These are phyloP conservation scores for Zelostemma sp. DNA, from an alignment of 1,140 invertebrate species.

Conservation along the genomic window DNA sequence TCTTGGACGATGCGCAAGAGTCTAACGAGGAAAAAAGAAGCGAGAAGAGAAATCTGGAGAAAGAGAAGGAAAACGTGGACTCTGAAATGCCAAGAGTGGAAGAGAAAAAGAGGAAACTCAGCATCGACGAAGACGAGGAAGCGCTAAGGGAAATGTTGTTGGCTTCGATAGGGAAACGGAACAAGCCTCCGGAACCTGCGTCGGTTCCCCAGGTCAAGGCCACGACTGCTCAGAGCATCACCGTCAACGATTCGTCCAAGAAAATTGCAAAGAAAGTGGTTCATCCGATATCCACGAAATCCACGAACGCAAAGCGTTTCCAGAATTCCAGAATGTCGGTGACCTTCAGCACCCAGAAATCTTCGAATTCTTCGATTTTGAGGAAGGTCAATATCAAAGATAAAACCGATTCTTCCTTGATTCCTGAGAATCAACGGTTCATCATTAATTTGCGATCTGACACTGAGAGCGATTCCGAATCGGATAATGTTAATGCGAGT, in stretches of 20 bases:
- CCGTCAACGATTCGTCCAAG: conserved; percentile 12
- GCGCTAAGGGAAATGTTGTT: conserved; percentile 58
- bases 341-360: conserved; percentile 26
- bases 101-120: conserved; percentile 43
- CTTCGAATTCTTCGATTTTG: conserved; percentile 13
- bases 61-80: neutral
- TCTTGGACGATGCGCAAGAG: neutral
- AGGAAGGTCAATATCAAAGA: conserved; percentile 46
- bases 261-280: conserved; percentile 49
- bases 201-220: conserved; percentile 3
- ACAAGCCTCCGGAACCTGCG: conserved; percentile 30
- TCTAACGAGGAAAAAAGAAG: neutral
- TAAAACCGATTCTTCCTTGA: neutral
- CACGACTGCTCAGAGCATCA: neutral
- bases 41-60: neutral
- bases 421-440: conserved; percentile 44
- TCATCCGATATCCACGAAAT: conserved; percentile 53
- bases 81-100: neutral
- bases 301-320: conserved; percentile 58
- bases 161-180: conserved; percentile 58
- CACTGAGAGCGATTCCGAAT: conserved; percentile 61
- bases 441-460: conserved; percentile 63
- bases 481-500: conserved; percentile 20
- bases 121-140: conserved; percentile 65
- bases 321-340: conserved; percentile 52